Evolutionary conservation across 2,888 invertebrate species (phyloP).

Genomic region (Unio delphinus): DNA sequence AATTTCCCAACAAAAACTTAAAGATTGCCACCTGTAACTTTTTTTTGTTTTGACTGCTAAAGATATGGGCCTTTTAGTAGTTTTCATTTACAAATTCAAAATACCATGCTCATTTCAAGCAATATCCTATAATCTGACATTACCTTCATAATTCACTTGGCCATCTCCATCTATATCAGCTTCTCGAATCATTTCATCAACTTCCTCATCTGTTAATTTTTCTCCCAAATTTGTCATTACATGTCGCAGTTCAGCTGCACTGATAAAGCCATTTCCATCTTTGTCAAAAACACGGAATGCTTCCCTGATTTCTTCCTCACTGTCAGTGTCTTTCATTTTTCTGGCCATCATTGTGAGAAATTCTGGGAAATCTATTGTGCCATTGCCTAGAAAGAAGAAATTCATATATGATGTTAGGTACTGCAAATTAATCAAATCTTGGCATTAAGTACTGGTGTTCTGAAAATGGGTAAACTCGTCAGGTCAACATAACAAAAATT

Average conservation of each 20-base stretch:
- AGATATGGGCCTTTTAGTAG: too few species aligned
- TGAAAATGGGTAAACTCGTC: too few species aligned
- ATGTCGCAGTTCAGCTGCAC: conserved; percentile 97
- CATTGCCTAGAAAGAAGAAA: conserved; percentile 82
- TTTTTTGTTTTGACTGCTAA: too few species aligned
- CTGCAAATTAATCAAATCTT: too few species aligned
- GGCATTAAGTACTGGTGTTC: too few species aligned
- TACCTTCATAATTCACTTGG: conserved; percentile 76
- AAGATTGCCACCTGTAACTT: too few species aligned
- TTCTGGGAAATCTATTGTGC: conserved; percentile 99
- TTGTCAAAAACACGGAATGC: conserved; percentile 99
- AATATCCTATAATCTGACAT: conserved; percentile 82
- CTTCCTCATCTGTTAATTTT: conserved; percentile 88
- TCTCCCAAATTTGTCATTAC: conserved; percentile 99
- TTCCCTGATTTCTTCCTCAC: conserved; percentile 97
- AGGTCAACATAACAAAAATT: too few species aligned
- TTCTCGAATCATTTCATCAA: conserved; percentile 43
- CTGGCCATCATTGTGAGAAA: conserved; percentile 99
- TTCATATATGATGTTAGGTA: not conserved
- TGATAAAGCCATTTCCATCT: conserved; percentile 99
- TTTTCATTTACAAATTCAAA: too few species aligned
- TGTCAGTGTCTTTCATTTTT: conserved; percentile 99
- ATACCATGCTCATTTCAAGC: not conserved
- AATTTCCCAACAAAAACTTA: too few species aligned
- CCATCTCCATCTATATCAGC: conserved; percentile 91